These are phyloP conservation scores for Simalia tracyae DNA, from an alignment of 2,797 vertebrate genomes.

Conservation along the genomic window DNA sequence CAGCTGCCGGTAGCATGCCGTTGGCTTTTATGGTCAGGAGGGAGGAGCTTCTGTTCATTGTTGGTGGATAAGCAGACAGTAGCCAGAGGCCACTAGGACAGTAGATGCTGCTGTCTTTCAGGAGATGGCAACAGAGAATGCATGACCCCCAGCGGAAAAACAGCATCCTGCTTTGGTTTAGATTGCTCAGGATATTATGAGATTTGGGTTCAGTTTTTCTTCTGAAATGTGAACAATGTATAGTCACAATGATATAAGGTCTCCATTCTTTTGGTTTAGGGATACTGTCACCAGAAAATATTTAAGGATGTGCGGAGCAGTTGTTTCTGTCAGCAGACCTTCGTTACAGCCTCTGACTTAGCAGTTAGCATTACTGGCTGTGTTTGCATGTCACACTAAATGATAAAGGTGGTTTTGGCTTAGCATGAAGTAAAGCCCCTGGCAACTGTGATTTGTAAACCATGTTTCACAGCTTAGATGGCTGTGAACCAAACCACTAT, in stretches of 20 bases:
- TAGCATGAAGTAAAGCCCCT: background rate
- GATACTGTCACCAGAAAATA: conserved; percentile 10
- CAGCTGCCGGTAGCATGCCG: conserved; percentile 81
- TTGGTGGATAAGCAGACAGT: conserved; percentile 80
- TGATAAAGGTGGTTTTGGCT: background rate
- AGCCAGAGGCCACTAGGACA: conserved; percentile 64
- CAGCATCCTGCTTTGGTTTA: background rate
- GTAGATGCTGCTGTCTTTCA: conserved; percentile 63
- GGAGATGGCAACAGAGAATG: conserved; percentile 47
- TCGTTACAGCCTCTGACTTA: background rate
- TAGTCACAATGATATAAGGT: conserved; percentile 20
- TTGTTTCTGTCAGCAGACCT: background rate
- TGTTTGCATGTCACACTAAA: background rate
- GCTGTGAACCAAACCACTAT: background rate
- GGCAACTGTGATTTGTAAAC: background rate
- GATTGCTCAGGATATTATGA: conserved; percentile 17
- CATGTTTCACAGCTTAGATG: background rate
- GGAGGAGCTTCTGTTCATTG: conserved; percentile 84
- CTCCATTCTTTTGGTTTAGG: background rate
- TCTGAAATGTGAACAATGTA: conserved; percentile 10
- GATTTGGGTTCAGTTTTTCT: conserved; percentile 3
- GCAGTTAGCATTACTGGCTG: background rate
- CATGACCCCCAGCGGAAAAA: conserved; percentile 13
- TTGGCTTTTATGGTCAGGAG: conserved; percentile 95
- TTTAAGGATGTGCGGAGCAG: background rate